These are phyloP conservation scores for Meloidogyne hapla DNA, from an alignment of 1,140 invertebrate species.

Conservation along the genomic window DNA sequence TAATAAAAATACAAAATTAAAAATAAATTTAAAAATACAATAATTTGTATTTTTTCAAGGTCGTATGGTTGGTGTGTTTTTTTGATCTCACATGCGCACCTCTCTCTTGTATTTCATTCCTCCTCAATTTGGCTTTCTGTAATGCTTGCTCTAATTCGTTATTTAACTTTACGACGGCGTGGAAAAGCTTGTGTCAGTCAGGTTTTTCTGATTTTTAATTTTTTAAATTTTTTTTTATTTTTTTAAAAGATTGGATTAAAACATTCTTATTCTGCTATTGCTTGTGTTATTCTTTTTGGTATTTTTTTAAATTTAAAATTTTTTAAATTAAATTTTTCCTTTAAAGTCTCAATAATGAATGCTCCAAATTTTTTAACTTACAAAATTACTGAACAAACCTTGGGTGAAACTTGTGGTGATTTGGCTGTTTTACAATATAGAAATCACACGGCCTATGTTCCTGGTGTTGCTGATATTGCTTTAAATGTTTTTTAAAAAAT, in stretches of 20 bases:
- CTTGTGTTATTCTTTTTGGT: conserved; percentile 46
- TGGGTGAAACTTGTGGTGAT: conserved; percentile 42
- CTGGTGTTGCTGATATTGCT: conserved; percentile 59
- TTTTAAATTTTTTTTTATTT: not conserved
- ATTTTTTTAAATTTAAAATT: not conserved
- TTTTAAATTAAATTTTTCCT: not conserved
- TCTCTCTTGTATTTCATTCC: conserved; percentile 58
- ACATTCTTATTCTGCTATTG: conserved; percentile 58
- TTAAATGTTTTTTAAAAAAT: conserved; percentile 24
- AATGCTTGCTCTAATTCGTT: conserved; percentile 59
- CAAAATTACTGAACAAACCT: conserved; percentile 58
- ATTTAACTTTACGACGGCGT: conserved; percentile 55
- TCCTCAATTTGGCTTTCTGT: conserved; percentile 61
- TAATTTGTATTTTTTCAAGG: not conserved
- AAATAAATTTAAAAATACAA: not conserved
- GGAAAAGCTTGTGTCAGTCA: conserved; percentile 56
- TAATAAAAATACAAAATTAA: too few relatives aligned
- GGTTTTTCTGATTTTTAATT: conserved; percentile 28
- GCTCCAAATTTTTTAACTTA: conserved; percentile 62
- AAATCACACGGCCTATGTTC: conserved; percentile 52
- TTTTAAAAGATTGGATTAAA: conserved; percentile 47
- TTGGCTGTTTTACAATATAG: conserved; percentile 16
- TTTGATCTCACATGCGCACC: conserved; percentile 61
- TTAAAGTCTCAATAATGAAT: conserved; percentile 51
- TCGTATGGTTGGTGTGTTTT: conserved; percentile 50